Conservation (phyloP, 2,797 vertebrate species). For the Urocyon cinereoargenteus region DNA sequence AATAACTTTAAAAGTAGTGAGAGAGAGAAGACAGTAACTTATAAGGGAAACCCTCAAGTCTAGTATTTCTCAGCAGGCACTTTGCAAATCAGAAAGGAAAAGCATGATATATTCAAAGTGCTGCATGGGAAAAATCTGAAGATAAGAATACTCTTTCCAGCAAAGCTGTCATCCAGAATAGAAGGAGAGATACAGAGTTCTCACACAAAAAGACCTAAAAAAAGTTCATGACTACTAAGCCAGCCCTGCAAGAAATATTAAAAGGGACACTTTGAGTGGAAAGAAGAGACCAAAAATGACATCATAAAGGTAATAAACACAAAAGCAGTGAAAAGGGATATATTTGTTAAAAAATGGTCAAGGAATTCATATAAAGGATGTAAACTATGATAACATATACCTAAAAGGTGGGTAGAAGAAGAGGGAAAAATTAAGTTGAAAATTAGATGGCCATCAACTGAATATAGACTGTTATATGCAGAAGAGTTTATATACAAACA, state of each 20-base stretch:
- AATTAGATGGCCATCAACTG: too few species aligned
- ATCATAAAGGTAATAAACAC: background rate
- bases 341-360: background rate
- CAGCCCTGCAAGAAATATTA: background rate
- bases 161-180: background rate
- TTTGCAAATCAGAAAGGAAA: background rate
- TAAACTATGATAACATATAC: background rate
- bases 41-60: background rate
- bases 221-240: background rate
- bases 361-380: background rate
- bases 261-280: background rate
- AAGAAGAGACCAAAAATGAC: background rate
- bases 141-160: background rate
- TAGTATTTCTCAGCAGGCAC: background rate
- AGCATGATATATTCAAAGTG: background rate
- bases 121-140: background rate
- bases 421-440: too few species aligned
- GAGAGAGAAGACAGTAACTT: background rate
- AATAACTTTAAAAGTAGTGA: background rate
- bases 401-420: too few species aligned
- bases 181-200: background rate
- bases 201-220: background rate
- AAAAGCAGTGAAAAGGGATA: background rate
- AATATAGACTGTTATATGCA: too few species aligned
- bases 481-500: too few species aligned